Base-by-base conservation (phyloP, 2,113 vertebrate genomes). In the Sturnus vulgaris region DNA sequence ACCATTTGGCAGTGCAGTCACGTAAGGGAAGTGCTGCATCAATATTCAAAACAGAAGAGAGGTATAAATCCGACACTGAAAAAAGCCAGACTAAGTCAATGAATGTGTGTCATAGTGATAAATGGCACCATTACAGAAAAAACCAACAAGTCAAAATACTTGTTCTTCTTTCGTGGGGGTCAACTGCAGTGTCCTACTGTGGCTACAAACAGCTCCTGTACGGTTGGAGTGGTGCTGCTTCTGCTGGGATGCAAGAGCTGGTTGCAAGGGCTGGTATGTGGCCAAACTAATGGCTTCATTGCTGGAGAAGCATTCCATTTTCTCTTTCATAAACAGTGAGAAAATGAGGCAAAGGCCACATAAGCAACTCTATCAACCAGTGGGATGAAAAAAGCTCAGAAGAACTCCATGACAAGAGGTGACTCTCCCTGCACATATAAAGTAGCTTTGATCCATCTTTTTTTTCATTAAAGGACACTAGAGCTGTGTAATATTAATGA, bases 1-100 rank as follows among this genome's bases (percentile, higher is more conserved):
- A 96, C 92, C 93, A 94, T 92, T 96, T 97, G 92, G 94, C 93
- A 70, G 63, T 42, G 75, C 13, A 94, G 93, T 82, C 94, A 94
- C 44, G 56, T 94, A 92, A 91, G 84, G 79, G 78, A 87, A 93
- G 68, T 37, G 73, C 84, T 73, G 81, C 88, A 96, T 97, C 94
- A 95, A 95, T 92, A 96, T 94, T 95, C 90, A 95, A 88, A 94
- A 21, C 86, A 90, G 93, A 71, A 89, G 52, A 88, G 83, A 37
- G 82, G 71, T 72, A 95, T 89, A 93, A 87, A 92, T 90, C 88
- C 65, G 9, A 94, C 70, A 70, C 84, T 47, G 75, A 86, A 71
- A 91, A 93, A 95, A 86, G 42, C 89, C 92, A 94, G 88, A 59
- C 71, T 91, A 86, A 96, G 88, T 86, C 91, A 92, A 95, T 93